A percentile compares a stretch with the other conserved stretches of the same genome.
Conservation (phyloP, 2,797 vertebrate species). For the Loriculus beryllinus region DNA sequence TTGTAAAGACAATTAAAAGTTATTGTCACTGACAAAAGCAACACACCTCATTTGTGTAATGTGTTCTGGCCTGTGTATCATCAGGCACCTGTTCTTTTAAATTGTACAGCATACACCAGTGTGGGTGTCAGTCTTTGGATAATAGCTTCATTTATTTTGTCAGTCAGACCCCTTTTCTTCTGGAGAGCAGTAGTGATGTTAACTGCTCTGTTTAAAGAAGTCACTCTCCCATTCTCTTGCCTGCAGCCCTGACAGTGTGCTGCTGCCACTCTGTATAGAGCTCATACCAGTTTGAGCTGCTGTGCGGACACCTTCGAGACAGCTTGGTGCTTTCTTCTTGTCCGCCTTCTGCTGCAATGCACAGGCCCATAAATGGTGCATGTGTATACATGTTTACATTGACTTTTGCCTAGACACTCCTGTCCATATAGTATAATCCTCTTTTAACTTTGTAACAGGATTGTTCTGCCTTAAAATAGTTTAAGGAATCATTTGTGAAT, state of each 20-base stretch:
- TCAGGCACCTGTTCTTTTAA: not conserved
- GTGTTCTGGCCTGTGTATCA: not conserved
- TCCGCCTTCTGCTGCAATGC: not conserved
- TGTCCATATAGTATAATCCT: fast-evolving
- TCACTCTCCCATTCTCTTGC: not conserved
- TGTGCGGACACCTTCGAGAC: not conserved
- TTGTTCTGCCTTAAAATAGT: not conserved
- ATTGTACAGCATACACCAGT: not conserved
- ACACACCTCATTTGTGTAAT: not conserved
- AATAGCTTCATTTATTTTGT: not conserved
- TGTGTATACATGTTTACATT: not conserved
- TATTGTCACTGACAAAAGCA: not conserved
- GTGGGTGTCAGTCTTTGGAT: not conserved
- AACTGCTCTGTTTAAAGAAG: not conserved
- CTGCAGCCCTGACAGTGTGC: fast-evolving
- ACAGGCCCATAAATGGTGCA: not conserved
- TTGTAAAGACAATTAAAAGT: conserved; percentile 29
- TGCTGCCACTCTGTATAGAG: not conserved
- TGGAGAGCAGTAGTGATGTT: not conserved
- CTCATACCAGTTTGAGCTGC: not conserved
- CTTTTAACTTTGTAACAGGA: not conserved
- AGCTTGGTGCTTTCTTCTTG: not conserved
- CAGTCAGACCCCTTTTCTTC: not conserved
- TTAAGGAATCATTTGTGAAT: not conserved
- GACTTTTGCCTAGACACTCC: not conserved